Evolutionary conservation across 1,140 invertebrate species (phyloP).

Genomic region (Metaphire vulgaris): DNA sequence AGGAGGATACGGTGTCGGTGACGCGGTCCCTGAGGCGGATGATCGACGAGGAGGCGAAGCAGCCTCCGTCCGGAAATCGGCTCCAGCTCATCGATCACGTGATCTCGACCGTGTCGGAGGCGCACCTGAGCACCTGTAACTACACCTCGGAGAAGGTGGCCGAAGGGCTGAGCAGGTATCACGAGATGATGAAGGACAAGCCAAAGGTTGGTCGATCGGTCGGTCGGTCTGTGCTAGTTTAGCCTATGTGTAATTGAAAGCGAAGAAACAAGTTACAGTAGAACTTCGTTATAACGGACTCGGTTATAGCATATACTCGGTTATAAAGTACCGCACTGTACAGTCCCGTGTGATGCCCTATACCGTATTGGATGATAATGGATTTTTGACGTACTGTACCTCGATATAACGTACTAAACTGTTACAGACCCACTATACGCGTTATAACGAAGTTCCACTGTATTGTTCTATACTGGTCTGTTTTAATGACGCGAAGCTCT

Average conservation of each 20-base stretch:
- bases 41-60: background rate
- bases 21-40: background rate
- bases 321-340: too few species aligned
- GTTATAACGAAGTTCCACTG: too few species aligned
- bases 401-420: too few species aligned
- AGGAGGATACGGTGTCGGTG: background rate
- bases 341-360: too few species aligned
- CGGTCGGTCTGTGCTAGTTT: too few species aligned
- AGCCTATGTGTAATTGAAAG: too few species aligned
- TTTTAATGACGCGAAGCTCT: slow-evolving; percentile 13
- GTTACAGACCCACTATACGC: too few species aligned
- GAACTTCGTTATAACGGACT: too few species aligned
- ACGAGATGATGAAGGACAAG: slow-evolving; percentile 27
- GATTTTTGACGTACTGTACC: too few species aligned
- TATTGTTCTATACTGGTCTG: background rate
- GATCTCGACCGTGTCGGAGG: slow-evolving; percentile 51
- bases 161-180: slow-evolving; percentile 34
- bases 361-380: too few species aligned
- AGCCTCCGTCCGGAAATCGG: background rate
- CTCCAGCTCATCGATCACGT: slow-evolving; percentile 41
- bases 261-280: too few species aligned
- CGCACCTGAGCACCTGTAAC: slow-evolving; percentile 89
- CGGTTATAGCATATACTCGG: too few species aligned
- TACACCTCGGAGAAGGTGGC: slow-evolving; percentile 86
- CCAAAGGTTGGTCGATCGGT: background rate